Evolutionary conservation across 2,797 vertebrate species (phyloP).

Genomic region (Echiichthys vipera): DNA sequence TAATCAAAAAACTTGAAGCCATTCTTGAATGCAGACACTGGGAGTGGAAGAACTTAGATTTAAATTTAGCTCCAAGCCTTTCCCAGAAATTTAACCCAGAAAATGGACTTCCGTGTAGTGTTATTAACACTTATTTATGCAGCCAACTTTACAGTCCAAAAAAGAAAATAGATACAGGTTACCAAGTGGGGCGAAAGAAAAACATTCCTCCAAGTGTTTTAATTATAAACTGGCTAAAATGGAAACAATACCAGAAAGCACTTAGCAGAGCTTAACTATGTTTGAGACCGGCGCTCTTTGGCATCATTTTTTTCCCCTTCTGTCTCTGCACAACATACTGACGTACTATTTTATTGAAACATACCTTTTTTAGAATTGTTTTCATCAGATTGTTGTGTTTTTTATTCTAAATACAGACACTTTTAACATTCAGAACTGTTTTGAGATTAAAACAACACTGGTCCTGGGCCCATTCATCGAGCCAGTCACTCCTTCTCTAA

Average conservation of each 20-base stretch:
- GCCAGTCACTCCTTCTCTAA: constrained; percentile 49
- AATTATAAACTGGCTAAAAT: neutral
- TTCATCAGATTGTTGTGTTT: neutral
- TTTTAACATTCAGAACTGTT: neutral
- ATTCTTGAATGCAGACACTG: neutral
- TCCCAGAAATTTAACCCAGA: neutral
- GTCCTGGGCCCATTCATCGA: constrained; percentile 13
- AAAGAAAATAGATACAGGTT: neutral
- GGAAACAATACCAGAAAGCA: neutral
- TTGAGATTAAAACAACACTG: neutral
- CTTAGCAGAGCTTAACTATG: neutral
- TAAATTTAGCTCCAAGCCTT: constrained; percentile 4
- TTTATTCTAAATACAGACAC: neutral
- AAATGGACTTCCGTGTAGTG: neutral
- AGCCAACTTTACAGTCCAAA: neutral
- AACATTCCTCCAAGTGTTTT: neutral
- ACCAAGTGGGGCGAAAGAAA: neutral
- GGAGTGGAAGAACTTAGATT: neutral
- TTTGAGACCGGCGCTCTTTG: neutral
- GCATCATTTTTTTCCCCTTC: neutral
- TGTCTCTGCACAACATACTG: neutral
- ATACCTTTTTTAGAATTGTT: no score
- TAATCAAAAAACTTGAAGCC: neutral
- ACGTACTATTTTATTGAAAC: no score
- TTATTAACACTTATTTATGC: neutral